Base-by-base conservation (phyloP, 2,113 vertebrate genomes). In the Quiscalus mexicanus region DNA sequence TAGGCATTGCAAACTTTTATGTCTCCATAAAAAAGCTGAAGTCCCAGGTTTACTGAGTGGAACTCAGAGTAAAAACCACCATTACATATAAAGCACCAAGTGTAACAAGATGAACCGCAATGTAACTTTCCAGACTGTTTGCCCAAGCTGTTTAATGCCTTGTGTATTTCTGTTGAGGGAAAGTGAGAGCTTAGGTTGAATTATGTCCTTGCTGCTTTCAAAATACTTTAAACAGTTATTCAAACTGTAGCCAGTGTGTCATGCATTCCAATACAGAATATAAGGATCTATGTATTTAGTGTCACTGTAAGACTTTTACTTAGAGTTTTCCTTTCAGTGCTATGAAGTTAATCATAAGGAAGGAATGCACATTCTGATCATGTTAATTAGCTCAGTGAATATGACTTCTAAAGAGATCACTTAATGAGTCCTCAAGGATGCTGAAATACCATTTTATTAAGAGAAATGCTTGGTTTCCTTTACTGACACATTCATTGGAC, bases 91-190 rank as follows among this genome's bases (percentile, higher is more conserved):
- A 93, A 85, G 49, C 41, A 82, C 47, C 37, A n/a, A 89, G 84
- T 82, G 74, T 79, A 91, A 82, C 49, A 82, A 84, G 90, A 79
- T 31, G 84, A 95, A 85, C 78, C 1, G 1, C 85, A 85, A 44
- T 20, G 45, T 89, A 91, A 93, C 87, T 94, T 95, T 95, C 95
- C 94, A 94, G 87, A 89, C 78, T 87, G 35, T 85, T 90, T 90
- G 94, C 85, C 90, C 92, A 94, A 83, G 67, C 37, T 79, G 81
- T 73, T 94, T 91, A 79, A 91, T 45, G 53, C 67, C 74, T 82
- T 91, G 62, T 73, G 90, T 82, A 79, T 85, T 94, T 94, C 87
- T 83, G 82, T 13, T 25, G 49, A 82, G 87, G 81, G 53, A 84
- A 95, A 90, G 65, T 47, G 53, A 93, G 88, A 93, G 58, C 37